Evolutionary conservation across 2,888 invertebrate genomes (phyloP), one percentile per base, ranked within the genome.

Genomic region (Patella caerulea): DNA sequence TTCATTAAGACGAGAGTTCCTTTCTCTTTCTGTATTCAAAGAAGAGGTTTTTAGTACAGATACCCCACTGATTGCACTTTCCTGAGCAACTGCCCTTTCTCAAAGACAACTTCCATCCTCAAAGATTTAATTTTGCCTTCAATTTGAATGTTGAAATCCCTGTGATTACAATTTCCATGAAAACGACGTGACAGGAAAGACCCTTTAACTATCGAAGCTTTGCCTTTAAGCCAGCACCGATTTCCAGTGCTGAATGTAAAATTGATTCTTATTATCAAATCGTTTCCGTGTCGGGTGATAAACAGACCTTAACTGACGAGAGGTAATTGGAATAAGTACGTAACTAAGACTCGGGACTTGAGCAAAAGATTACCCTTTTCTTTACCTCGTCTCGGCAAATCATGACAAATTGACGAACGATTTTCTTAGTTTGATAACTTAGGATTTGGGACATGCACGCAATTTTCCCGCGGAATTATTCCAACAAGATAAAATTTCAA

Each of bases 111-210:
- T 19, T 65, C 24, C 24, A 65, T 65, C 65, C 65, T 24, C 65
- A 65, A 65, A 65, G 65, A 65, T 65, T 65, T 65, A 65, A 65
- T 65, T 65, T 65, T 9, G 19, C 65, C 24, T 24, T 24, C 65
- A 65, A 65, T 65, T 65, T 65, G 65, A 65, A 65, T 65, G 24
- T 65, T 65, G 65, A 65, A 24, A 65, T 65, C 65, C 65, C 65
- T 65, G 19, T 65, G 65, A 65, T 65, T 65, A 65, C 65, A 65
- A 65, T 65, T 65, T 65, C 65, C 24, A 65, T 12, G 65, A 19
- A 19, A 19, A 65, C 19, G 24, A 65, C 65, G 65, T 65, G 65
- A 65, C 65, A 65, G 65, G 65, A 65, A 65, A 65, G 19, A 65
- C 19, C 65, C 65, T 65, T 65, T 65, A 65, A 65, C 65, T 24